phyloP scores from a whole-genome alignment of 2,797 vertebrate genomes.

The Gambusia yucatana region DNA sequence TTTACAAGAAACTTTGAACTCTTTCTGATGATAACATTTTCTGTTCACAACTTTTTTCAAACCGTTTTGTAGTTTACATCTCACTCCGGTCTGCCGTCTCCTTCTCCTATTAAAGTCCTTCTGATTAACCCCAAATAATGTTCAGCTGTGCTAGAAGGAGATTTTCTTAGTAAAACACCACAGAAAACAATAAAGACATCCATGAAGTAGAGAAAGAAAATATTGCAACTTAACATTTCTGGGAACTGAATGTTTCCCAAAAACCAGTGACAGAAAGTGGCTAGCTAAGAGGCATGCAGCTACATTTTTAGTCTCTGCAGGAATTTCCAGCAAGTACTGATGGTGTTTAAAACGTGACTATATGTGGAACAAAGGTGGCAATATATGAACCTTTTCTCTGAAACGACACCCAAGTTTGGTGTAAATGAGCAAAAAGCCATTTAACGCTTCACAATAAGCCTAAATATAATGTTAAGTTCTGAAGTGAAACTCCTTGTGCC shows the following conservation, averaged over 20 bases:
- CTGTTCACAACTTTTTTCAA: background rate
- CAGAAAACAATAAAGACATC: background rate
- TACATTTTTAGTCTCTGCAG: background rate
- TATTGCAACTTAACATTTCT: background rate
- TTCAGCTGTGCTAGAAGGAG: background rate
- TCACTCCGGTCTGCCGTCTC: background rate
- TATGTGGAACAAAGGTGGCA: background rate
- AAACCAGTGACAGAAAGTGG: background rate
- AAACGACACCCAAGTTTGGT: background rate
- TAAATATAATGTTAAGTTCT: background rate
- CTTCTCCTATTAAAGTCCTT: background rate
- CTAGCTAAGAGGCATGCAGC: background rate
- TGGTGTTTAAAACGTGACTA: background rate
- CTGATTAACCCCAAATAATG: background rate
- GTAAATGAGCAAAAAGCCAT: background rate
- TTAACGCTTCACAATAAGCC: background rate
- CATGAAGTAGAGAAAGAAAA: background rate
- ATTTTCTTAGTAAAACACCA: background rate
- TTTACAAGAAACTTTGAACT: background rate
- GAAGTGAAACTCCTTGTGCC: background rate
- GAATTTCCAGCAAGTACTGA: background rate
- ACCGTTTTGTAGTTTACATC: background rate
- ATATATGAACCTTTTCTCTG: background rate
- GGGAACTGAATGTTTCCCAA: background rate
- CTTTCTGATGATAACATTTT: background rate